These are phyloP conservation scores for Ips typographus DNA, from an alignment of 1,140 invertebrate genomes.

Conservation along the genomic window DNA sequence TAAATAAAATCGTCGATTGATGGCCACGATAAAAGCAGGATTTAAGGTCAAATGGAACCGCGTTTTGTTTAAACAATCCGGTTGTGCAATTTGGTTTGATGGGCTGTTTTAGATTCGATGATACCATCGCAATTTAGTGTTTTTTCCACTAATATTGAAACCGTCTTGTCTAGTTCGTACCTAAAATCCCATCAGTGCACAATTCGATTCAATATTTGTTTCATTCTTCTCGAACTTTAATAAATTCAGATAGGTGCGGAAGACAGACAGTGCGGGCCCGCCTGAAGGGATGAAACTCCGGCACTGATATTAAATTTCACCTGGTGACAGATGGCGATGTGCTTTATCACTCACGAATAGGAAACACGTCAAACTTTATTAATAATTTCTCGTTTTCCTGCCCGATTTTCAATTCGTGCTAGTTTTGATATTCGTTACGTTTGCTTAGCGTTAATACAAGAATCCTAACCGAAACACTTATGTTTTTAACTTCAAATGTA, in stretches of 20 bases:
- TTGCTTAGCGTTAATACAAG: too few relatives aligned
- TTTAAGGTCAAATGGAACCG: conserved; percentile 7
- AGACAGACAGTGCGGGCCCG: conserved; percentile 19
- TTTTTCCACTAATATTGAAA: background rate
- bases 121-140: too few relatives aligned
- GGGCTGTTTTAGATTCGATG: background rate
- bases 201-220: conserved; percentile 17
- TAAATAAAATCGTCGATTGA: background rate
- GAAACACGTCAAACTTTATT: conserved; percentile 41
- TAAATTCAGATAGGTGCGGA: conserved; percentile 31
- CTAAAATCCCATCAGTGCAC: too few relatives aligned
- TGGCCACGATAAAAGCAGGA: background rate
- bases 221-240: conserved; percentile 30
- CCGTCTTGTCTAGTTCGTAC: too few relatives aligned
- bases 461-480: too few relatives aligned
- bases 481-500: too few relatives aligned
- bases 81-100: background rate
- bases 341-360: conserved; percentile 43
- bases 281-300: conserved; percentile 34
- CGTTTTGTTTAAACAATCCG: background rate
- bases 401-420: background rate
- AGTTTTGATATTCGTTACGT: too few relatives aligned
- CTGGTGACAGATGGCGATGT: conserved; percentile 45
- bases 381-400: conserved; percentile 32
- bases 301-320: conserved; percentile 45